Percentiles rank a stretch among this genome's conserved stretches.
phyloP scores from a whole-genome alignment of 2,797 vertebrate genomes.

The Ispidina lecontei region DNA sequence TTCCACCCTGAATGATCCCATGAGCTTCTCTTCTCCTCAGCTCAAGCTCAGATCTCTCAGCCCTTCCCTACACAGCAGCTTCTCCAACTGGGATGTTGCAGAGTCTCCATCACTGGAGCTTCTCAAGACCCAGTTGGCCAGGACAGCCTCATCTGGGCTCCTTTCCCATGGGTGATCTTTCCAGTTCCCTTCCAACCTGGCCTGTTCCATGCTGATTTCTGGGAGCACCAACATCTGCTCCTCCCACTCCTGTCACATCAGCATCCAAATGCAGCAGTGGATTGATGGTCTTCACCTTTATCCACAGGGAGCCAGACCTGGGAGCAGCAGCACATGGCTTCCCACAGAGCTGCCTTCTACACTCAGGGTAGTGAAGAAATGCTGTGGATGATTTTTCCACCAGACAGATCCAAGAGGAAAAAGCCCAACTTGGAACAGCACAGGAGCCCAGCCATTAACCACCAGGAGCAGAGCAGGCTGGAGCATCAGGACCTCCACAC shows the following conservation, averaged over 20 bases:
- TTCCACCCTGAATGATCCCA: no score
- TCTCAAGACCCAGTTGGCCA: neutral
- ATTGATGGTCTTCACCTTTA: neutral
- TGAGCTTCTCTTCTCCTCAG: neutral
- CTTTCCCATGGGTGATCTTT: neutral
- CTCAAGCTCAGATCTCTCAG: neutral
- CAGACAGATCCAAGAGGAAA: conserved; percentile 5
- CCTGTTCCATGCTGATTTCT: neutral
- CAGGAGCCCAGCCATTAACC: neutral
- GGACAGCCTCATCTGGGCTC: neutral
- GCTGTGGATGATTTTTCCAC: neutral
- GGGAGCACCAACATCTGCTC: neutral
- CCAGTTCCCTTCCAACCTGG: neutral
- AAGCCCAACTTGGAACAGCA: neutral
- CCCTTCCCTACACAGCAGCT: neutral
- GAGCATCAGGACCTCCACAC: neutral
- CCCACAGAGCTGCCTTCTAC: neutral
- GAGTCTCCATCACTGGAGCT: neutral
- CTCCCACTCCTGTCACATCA: neutral
- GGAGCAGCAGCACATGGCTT: neutral
- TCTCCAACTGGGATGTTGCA: neutral
- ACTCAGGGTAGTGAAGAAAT: neutral
- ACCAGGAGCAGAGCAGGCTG: neutral
- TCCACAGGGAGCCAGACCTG: neutral
- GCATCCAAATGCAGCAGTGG: neutral